Conservation (phyloP, 2,113 vertebrate species). For the Girardinichthys multiradiatus region DNA sequence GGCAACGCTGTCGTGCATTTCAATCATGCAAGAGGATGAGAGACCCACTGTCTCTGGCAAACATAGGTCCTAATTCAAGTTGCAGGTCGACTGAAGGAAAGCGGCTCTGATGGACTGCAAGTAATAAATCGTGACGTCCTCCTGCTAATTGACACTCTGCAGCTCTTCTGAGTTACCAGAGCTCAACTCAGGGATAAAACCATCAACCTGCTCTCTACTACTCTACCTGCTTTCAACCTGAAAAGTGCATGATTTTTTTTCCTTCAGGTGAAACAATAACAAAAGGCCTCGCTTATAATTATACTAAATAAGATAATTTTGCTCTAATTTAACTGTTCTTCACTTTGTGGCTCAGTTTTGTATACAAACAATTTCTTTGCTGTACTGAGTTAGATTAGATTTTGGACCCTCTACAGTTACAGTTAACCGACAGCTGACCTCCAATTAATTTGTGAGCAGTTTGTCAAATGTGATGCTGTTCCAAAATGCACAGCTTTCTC, state of each 20-base stretch:
- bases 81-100: slow-evolving; percentile 32
- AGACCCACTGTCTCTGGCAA: slow-evolving; percentile 13
- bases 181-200: neutral
- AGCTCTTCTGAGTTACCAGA: slow-evolving; percentile 19
- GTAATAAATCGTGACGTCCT: slow-evolving; percentile 48
- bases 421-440: too few relatives aligned
- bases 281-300: neutral
- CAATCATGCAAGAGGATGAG: slow-evolving; percentile 12
- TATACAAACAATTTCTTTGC: neutral
- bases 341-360: neutral
- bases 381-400: neutral
- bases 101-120: slow-evolving; percentile 39
- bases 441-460: too few relatives aligned
- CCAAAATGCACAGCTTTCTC: too few relatives aligned
- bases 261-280: neutral
- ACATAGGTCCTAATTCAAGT: slow-evolving; percentile 46
- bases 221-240: neutral
- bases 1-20: slow-evolving; percentile 19
- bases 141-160: slow-evolving; percentile 35
- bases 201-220: neutral
- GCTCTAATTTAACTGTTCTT: neutral
- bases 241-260: neutral
- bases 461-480: too few relatives aligned
- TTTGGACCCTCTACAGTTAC: neutral
- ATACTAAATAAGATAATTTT: neutral